phyloP scores from a whole-genome alignment of 2,888 invertebrate genomes.

The Hoplodrina ambigua region DNA sequence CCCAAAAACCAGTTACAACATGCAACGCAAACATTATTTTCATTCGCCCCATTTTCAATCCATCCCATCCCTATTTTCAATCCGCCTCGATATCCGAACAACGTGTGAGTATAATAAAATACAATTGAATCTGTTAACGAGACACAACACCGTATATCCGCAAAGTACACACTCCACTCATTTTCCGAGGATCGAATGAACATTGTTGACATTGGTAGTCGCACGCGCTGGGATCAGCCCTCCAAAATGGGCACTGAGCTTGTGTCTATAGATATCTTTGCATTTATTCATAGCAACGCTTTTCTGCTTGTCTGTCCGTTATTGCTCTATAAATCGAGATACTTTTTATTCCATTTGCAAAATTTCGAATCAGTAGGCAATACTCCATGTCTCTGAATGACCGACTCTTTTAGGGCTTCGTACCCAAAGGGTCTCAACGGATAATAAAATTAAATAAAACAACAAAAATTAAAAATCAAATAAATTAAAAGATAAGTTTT shows the following conservation, averaged over 20 bases:
- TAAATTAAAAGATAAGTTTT: too few species aligned
- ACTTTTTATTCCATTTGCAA: too few species aligned
- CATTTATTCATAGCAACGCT: background rate
- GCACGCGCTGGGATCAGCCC: slow-evolving; percentile 59
- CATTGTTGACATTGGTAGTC: slow-evolving; percentile 69
- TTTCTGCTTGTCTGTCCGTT: background rate
- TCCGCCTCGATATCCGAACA: slow-evolving; percentile 28
- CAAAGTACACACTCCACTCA: slow-evolving; percentile 65
- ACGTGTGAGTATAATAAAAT: slow-evolving; percentile 60
- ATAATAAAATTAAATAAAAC: too few species aligned
- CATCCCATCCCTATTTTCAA: slow-evolving; percentile 27
- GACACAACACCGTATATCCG: slow-evolving; percentile 68
- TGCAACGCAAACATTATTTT: slow-evolving; percentile 42
- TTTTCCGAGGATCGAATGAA: slow-evolving; percentile 65
- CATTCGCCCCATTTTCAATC: slow-evolving; percentile 42
- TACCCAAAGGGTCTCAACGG: too few species aligned
- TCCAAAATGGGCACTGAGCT: slow-evolving; percentile 44
- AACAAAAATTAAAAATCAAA: too few species aligned
- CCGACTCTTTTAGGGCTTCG: too few species aligned
- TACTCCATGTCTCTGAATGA: too few species aligned
- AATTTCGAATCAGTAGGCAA: too few species aligned
- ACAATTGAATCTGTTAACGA: slow-evolving; percentile 78
- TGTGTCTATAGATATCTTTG: background rate
- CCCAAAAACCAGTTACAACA: slow-evolving; percentile 14
- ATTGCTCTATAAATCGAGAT: background rate